A percentile compares a stretch with the other conserved stretches of the same genome.
Conservation (phyloP, 2,113 vertebrate species). For the Gobio gobio region DNA sequence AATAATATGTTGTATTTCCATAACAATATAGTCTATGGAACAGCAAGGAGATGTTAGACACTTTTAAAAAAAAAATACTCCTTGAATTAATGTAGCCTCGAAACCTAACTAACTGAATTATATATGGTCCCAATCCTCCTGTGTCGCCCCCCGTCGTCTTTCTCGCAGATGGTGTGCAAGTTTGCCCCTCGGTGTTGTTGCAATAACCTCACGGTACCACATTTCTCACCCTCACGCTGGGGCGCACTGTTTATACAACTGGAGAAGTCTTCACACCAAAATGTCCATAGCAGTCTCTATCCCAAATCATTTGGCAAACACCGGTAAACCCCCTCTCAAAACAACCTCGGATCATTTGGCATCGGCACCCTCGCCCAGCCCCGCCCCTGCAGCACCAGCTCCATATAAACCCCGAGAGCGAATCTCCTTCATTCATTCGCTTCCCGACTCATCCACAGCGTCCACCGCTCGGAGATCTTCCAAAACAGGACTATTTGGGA, state of each 20-base stretch:
- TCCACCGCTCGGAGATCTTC: neutral
- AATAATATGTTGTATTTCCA: neutral
- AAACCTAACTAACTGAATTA: constrained; percentile 62
- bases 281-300: constrained; percentile 49
- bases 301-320: constrained; percentile 55
- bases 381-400: constrained; percentile 29
- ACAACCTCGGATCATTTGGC: neutral
- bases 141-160: constrained; percentile 64
- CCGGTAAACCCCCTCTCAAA: constrained; percentile 27
- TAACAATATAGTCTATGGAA: neutral
- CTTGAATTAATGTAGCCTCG: neutral
- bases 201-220: constrained; percentile 71
- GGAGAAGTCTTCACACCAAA: constrained; percentile 77
- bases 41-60: neutral
- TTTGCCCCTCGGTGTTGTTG: constrained; percentile 83
- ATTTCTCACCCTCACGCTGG: constrained; percentile 65
- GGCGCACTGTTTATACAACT: constrained; percentile 81
- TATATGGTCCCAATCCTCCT: constrained; percentile 50
- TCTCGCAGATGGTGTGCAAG: constrained; percentile 83
- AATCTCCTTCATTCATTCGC: constrained; percentile 36
- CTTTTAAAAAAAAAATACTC: too few species aligned
- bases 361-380: constrained; percentile 4
- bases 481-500: constrained; percentile 33
- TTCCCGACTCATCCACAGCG: neutral
- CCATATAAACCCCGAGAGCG: constrained; percentile 40